These are phyloP conservation scores for Orientallactaga sibirica DNA, from an alignment of 2,797 vertebrate species.

Conservation along the genomic window DNA sequence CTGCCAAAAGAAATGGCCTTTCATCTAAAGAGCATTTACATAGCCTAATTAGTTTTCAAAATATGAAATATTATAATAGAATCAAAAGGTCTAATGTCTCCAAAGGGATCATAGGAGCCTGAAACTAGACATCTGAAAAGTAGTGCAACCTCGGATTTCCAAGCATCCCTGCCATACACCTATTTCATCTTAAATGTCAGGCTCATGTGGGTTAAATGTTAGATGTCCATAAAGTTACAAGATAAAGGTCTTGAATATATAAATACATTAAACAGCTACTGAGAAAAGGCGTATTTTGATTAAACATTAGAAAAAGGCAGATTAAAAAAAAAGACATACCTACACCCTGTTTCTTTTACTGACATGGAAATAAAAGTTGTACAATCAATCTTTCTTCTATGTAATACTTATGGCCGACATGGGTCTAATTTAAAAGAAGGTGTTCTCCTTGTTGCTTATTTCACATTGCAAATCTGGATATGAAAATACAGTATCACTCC, in stretches of 20 bases:
- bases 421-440: not conserved
- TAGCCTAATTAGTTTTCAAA: constrained; percentile 50
- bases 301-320: constrained; percentile 42
- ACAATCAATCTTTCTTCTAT: constrained; percentile 44
- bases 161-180: not conserved
- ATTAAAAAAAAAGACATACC: constrained; percentile 52
- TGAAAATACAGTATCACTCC: constrained; percentile 34
- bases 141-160: not conserved
- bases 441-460: constrained; percentile 58
- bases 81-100: constrained; percentile 49
- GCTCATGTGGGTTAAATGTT: constrained; percentile 45
- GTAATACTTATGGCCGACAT: constrained; percentile 44
- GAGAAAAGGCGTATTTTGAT: constrained; percentile 31
- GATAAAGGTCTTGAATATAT: constrained; percentile 55
- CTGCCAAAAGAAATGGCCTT: constrained; percentile 50
- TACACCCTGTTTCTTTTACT: constrained; percentile 16
- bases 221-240: constrained; percentile 47
- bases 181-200: constrained; percentile 55
- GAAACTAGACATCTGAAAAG: constrained; percentile 45
- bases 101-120: constrained; percentile 18
- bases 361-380: not conserved
- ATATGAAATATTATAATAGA: constrained; percentile 37
- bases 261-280: constrained; percentile 54
- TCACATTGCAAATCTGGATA: constrained; percentile 68
- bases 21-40: constrained; percentile 67